A percentile compares a stretch with the other conserved stretches of the same genome.
Conservation (phyloP, 2,113 vertebrate genomes). For the Ceuthmochares aereus region DNA sequence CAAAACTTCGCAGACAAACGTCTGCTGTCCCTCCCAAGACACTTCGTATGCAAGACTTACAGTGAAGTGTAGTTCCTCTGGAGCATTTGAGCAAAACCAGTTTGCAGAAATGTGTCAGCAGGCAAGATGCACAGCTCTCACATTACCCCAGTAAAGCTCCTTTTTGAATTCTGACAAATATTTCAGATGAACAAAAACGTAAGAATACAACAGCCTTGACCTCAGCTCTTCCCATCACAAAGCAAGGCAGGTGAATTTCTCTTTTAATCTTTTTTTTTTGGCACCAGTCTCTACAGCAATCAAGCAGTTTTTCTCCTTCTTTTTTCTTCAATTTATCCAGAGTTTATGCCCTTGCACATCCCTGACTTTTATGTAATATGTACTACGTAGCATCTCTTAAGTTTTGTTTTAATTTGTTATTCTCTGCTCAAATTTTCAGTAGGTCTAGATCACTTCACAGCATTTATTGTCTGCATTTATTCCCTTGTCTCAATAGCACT, state of each 20-base stretch:
- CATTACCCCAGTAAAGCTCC: background rate
- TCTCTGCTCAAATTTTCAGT: background rate
- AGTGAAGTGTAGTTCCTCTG: background rate
- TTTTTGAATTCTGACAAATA: background rate
- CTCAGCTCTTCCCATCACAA: background rate
- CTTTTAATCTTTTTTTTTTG: background rate
- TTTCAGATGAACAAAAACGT: background rate
- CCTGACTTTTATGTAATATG: background rate
- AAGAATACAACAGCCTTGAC: background rate
- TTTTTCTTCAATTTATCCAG: background rate
- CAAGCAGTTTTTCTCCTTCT: background rate
- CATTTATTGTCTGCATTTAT: background rate
- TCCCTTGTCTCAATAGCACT: background rate
- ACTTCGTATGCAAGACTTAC: background rate
- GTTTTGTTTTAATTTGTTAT: background rate
- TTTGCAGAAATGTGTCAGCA: constrained; percentile 13
- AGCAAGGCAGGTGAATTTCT: background rate
- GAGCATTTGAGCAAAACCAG: constrained; percentile 4
- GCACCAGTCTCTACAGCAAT: background rate
- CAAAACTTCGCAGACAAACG: background rate
- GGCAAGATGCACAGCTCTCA: background rate
- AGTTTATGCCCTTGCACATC: background rate
- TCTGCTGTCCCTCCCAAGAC: background rate
- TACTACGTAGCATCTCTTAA: background rate
- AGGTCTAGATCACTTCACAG: background rate